Percentiles rank a stretch among this genome's conserved stretches.
Evolutionary conservation across 2,888 invertebrate genomes (phyloP).

Genomic region (Cantharis lateralis): DNA sequence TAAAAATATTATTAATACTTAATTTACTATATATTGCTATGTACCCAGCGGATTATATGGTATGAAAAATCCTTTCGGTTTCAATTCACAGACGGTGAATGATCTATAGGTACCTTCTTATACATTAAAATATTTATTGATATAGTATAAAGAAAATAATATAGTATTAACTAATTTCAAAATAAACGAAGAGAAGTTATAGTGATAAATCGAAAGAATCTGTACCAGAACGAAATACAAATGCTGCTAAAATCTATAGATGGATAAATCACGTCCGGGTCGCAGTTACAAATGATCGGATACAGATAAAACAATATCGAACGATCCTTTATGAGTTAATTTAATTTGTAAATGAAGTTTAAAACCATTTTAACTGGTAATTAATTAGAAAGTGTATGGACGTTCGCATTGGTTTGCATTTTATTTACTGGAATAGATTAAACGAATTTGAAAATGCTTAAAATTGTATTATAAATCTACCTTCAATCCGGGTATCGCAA

Average conservation of each 20-base stretch:
- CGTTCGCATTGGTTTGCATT: neutral
- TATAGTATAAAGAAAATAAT: no score
- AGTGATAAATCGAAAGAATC: neutral
- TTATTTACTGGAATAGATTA: neutral
- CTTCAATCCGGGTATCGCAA: neutral
- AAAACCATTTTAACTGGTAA: neutral
- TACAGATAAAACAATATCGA: neutral
- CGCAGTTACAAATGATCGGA: neutral
- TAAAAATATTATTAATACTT: no score
- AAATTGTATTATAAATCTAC: neutral
- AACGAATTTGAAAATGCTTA: neutral
- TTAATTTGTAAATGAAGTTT: neutral
- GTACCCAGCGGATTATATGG: no score
- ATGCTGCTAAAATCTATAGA: neutral
- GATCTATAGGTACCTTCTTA: no score
- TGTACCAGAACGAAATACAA: neutral
- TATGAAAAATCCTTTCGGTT: no score
- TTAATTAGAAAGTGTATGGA: neutral
- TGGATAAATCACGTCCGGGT: neutral
- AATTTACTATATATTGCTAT: no score
- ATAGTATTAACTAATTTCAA: no score
- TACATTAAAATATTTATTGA: no score
- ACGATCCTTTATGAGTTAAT: neutral
- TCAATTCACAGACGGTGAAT: no score
- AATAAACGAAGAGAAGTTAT: no score